Evolutionary conservation across 1,140 invertebrate species (phyloP), one percentile per base, ranked within the genome.

Genomic region (Pseudobourletiella spinata): DNA sequence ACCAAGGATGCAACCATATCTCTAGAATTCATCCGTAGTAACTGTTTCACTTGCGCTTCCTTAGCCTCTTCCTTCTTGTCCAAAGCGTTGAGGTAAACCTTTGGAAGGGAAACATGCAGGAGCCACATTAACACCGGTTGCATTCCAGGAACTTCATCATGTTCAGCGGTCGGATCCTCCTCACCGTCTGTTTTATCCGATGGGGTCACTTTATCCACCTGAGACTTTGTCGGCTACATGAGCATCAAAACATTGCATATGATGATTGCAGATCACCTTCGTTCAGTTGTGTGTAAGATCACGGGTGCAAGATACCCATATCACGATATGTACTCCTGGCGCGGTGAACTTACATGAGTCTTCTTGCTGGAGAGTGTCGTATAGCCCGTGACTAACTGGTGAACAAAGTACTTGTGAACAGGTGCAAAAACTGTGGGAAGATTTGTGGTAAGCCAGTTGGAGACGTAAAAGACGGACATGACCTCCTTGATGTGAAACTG

Each of bases 361-460:
- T 39, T 39, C n/a, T 11, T 11, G 32, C 32, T 39, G 32, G 61
- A 44, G 1, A 66, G 18, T 6, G 11, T 20, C 1, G 57, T 80
- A 76, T 86, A 87, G 1, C 83, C 83, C 8, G 86, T 90, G 26
- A 85, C 85, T 25, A 92, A 74, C 56, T 84, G 81, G 72, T 90
- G 87, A 11, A 89, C 81, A 58, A 85, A 81, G 60, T 80, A 87
- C 73, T 86, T 83, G 74, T 92, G 88, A n/a, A 91, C 77, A 1
- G 86, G 83, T 18, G 84, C 76, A 14, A 90, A 78, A 18, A 90
- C 76, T 46, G 86, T 77, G 22, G 86, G 85, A 67, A 85, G 84
- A 76, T 91, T 83, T 64, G 84, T 80, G 64, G 82, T 80, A 16
- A 91, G 77, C 88, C 88, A 92, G 72, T 88, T 86, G 30, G 83